Percentiles rank a stretch among this genome's conserved stretches.
phyloP scores from a whole-genome alignment of 2,113 vertebrate genomes.

The Phaetusa simplex region DNA sequence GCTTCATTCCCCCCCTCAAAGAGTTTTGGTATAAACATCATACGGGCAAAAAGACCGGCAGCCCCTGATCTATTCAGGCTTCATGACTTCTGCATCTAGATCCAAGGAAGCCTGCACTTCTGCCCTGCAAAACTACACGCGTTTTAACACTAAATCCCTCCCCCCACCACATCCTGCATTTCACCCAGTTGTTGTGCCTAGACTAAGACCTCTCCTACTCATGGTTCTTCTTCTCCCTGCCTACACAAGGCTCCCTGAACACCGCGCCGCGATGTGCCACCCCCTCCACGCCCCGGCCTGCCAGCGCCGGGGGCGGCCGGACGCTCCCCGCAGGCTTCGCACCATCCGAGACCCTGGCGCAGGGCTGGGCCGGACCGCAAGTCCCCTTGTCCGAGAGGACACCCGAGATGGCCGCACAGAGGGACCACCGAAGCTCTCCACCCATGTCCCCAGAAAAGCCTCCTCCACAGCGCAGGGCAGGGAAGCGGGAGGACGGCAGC shows the following conservation, averaged over 20 bases:
- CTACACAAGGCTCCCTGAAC: background rate
- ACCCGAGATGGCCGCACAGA: background rate
- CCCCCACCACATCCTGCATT: background rate
- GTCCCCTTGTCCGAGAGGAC: background rate
- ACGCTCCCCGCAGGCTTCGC: background rate
- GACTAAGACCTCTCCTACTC: background rate
- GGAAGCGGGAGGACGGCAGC: background rate
- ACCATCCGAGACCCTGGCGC: too few relatives aligned
- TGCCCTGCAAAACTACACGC: background rate
- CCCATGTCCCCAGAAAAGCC: accelerated
- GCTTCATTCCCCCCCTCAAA: background rate
- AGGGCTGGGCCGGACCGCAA: background rate
- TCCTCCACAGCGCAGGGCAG: background rate
- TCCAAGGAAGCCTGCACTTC: background rate
- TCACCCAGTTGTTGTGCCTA: background rate
- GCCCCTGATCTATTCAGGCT: background rate
- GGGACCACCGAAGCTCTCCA: accelerated
- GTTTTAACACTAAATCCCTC: background rate
- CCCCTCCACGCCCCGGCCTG: background rate
- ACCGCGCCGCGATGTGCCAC: background rate
- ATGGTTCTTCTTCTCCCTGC: background rate
- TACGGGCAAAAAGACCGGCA: background rate
- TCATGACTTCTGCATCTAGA: background rate
- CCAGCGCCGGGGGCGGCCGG: background rate
- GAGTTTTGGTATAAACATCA: accelerated